Conservation (phyloP, 2,797 vertebrate species). For the Alectoris magna region DNA sequence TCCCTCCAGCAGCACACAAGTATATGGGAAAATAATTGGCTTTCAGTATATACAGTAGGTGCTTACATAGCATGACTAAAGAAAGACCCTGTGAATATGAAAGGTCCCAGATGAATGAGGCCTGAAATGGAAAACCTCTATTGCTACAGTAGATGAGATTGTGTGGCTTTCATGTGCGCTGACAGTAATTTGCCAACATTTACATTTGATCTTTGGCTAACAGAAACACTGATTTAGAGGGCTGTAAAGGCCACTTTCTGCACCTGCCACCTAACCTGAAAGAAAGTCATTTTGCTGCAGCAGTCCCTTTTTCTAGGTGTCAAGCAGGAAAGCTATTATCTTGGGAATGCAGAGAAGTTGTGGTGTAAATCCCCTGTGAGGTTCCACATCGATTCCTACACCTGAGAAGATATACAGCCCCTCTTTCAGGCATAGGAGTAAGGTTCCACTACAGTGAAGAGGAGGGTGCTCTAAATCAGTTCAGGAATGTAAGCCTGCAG, state of each 20-base stretch:
- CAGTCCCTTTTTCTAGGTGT: slow-evolving; percentile 44
- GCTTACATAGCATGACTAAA: slow-evolving; percentile 67
- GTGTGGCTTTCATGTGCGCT: slow-evolving; percentile 19
- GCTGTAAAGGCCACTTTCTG: slow-evolving; percentile 25
- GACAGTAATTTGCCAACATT: slow-evolving; percentile 24
- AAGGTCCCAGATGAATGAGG: slow-evolving; percentile 53
- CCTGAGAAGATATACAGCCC: neutral
- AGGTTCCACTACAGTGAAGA: neutral
- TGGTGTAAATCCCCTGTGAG: neutral
- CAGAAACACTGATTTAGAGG: slow-evolving; percentile 23
- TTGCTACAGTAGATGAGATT: neutral
- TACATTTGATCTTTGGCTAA: slow-evolving; percentile 51
- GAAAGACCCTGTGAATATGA: slow-evolving; percentile 48
- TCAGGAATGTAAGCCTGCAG: fast-evolving
- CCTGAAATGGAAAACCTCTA: slow-evolving; percentile 67
- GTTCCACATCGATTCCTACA: neutral
- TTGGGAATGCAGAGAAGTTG: neutral
- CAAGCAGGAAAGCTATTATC: neutral
- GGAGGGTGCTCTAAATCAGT: neutral
- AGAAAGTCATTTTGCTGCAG: slow-evolving; percentile 21
- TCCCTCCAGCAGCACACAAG: slow-evolving; percentile 46
- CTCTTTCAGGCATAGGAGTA: neutral
- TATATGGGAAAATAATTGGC: slow-evolving; percentile 65
- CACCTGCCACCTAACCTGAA: slow-evolving; percentile 16
- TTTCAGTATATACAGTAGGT: slow-evolving; percentile 57